Evolutionary conservation across 2,113 vertebrate species (phyloP).

Genomic region (Strix uralensis): DNA sequence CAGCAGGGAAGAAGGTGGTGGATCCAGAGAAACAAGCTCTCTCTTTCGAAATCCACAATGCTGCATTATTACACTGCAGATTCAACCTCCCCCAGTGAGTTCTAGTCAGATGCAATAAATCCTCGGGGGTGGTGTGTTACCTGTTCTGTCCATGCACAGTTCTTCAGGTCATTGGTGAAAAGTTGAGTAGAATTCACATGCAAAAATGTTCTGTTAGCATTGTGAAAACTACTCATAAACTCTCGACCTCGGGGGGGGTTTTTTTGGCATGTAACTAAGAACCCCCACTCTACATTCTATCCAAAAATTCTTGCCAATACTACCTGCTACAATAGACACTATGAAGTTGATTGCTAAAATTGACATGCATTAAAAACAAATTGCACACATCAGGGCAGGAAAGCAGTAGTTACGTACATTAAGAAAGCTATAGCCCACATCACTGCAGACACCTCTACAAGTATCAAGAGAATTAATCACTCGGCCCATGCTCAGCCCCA

Average conservation of each 20-base stretch:
- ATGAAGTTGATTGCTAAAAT: neutral
- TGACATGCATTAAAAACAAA: neutral
- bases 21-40: neutral
- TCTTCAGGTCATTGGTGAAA: neutral
- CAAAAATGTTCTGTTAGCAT: neutral
- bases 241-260: too few species aligned
- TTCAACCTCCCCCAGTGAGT: neutral
- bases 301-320: neutral
- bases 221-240: neutral
- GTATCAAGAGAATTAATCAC: neutral
- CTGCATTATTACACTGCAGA: neutral
- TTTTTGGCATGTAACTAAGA: neutral
- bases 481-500: accelerated
- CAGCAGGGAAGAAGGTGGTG: neutral
- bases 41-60: neutral
- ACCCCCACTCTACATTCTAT: accelerated
- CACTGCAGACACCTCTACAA: neutral
- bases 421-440: neutral
- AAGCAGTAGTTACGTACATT: neutral
- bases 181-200: neutral
- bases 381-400: neutral
- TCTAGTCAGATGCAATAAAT: neutral
- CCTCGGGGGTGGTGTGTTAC: accelerated
- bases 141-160: neutral
- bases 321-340: neutral